These are phyloP conservation scores for Smutsia gigantea DNA, from an alignment of 2,797 vertebrate species.

Conservation along the genomic window DNA sequence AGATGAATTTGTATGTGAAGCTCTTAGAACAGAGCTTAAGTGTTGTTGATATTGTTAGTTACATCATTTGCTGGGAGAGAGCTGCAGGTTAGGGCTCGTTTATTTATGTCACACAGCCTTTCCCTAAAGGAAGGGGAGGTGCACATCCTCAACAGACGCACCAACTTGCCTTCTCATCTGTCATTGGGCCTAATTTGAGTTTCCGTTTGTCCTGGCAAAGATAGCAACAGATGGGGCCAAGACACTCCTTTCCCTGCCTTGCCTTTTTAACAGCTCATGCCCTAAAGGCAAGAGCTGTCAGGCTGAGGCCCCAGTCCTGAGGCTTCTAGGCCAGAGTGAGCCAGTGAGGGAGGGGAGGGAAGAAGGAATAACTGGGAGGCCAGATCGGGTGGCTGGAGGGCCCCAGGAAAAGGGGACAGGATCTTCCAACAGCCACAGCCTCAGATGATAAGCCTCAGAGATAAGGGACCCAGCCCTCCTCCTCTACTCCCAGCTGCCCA, in stretches of 20 bases:
- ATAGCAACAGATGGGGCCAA: slow-evolving; percentile 8
- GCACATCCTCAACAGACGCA: rapidly evolving
- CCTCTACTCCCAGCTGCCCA: neutral
- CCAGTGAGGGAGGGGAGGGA: neutral
- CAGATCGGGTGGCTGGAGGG: neutral
- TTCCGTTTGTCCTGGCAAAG: neutral
- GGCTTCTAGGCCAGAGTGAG: neutral
- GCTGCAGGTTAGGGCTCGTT: neutral
- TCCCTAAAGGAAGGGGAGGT: neutral
- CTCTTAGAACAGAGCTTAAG: neutral
- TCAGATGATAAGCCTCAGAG: neutral
- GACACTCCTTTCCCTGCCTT: neutral
- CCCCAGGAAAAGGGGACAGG: neutral
- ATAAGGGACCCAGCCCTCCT: neutral
- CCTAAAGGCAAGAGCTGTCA: neutral
- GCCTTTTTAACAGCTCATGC: neutral
- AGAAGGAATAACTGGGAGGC: neutral
- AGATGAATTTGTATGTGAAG: neutral
- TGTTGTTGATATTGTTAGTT: neutral
- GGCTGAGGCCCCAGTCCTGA: neutral
- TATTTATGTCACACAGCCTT: neutral
- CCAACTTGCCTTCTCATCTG: neutral
- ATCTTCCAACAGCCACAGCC: neutral
- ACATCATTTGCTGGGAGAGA: neutral
- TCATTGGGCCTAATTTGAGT: neutral